Conservation (phyloP, 2,888 invertebrate species). For the Sipunculus nudus region DNA sequence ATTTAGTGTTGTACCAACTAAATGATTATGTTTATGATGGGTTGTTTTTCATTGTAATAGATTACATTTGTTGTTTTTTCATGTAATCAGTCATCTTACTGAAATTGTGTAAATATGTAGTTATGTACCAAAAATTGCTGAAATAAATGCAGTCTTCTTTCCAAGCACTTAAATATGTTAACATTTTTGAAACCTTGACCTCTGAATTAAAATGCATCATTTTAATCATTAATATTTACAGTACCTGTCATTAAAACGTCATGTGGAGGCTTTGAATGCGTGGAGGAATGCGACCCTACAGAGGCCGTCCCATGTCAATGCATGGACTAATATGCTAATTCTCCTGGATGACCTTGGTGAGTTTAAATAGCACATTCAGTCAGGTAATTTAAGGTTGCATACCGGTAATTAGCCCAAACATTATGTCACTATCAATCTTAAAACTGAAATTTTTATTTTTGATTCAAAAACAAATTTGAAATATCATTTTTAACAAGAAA, state of each 20-base stretch:
- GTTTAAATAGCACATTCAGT: neutral
- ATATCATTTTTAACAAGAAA: too few species aligned
- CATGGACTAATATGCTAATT: conserved; percentile 92
- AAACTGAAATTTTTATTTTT: too few species aligned
- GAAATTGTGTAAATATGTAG: too few species aligned
- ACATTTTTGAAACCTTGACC: conserved; percentile 8
- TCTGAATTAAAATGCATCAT: too few species aligned
- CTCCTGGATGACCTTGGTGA: conserved; percentile 80
- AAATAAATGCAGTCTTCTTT: too few species aligned
- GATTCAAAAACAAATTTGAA: too few species aligned
- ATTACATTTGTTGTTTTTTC: neutral
- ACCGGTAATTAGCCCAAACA: neutral
- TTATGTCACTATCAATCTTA: too few species aligned
- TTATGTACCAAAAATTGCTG: too few species aligned
- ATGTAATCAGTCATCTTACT: too few species aligned
- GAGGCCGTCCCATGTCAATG: conserved; percentile 81
- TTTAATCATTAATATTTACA: too few species aligned
- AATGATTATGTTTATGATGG: too few species aligned
- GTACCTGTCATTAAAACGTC: conserved; percentile 81
- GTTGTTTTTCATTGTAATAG: neutral
- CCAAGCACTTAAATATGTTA: neutral
- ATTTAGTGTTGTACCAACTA: too few species aligned
- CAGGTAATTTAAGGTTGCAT: conserved; percentile 11
- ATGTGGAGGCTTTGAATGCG: conserved; percentile 78
- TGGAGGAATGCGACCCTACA: conserved; percentile 85